Evolutionary conservation across 1,140 invertebrate species (phyloP).

Genomic region (Drosophila lini): DNA sequence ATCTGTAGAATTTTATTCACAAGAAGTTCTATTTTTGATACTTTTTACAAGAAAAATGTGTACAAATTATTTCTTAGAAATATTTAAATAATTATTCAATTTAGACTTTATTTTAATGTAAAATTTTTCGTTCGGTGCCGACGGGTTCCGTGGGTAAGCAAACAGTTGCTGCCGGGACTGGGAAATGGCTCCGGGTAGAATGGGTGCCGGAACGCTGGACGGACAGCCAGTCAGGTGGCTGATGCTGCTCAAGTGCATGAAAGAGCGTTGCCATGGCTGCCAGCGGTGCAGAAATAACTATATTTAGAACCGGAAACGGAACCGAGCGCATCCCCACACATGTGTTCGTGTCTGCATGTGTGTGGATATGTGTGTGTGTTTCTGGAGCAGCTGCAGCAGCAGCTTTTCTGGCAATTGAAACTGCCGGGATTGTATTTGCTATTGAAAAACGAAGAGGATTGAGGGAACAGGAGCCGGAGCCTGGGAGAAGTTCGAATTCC

Average conservation of each 20-base stretch:
- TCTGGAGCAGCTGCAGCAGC: constrained; percentile 25
- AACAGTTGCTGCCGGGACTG: constrained; percentile 47
- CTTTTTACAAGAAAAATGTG: background rate
- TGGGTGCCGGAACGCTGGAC: constrained; percentile 22
- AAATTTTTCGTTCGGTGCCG: constrained; percentile 10
- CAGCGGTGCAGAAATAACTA: constrained; percentile 64
- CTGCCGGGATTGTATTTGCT: constrained; percentile 49
- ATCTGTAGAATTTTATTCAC: too few relatives aligned
- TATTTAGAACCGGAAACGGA: constrained; percentile 69
- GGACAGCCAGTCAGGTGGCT: constrained; percentile 39
- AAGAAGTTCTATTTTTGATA: too few relatives aligned
- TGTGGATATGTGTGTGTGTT: constrained; percentile 1
- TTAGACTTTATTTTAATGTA: background rate
- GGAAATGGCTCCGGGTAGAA: constrained; percentile 38
- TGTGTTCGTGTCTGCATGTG: constrained; percentile 13
- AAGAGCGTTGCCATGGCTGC: constrained; percentile 54
- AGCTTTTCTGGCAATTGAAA: constrained; percentile 59
- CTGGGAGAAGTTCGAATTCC: constrained; percentile 12
- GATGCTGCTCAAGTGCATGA: constrained; percentile 61
- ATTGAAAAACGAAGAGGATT: constrained; percentile 30
- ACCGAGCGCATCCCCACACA: constrained; percentile 48
- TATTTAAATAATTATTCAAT: background rate
- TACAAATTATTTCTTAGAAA: background rate
- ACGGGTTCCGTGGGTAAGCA: constrained; percentile 38
- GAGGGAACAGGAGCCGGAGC: background rate